These are phyloP conservation scores for Alouatta palliata DNA, from an alignment of 2,113 vertebrate species.

Conservation along the genomic window DNA sequence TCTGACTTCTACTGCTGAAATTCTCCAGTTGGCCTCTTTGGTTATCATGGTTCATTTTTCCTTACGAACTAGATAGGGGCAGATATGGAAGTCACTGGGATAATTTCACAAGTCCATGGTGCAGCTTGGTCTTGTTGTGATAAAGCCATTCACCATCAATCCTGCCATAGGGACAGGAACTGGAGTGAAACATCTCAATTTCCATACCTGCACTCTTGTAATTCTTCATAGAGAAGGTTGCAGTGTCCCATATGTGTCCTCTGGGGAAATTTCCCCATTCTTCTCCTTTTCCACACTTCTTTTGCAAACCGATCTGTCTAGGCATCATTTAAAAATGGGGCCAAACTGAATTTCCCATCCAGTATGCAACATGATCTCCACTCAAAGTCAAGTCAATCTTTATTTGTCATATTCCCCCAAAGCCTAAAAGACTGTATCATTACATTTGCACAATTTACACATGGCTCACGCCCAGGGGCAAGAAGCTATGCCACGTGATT, in stretches of 20 bases:
- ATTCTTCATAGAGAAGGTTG: background rate
- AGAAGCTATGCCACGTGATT: background rate
- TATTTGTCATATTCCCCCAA: conserved; percentile 14
- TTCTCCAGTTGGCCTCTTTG: background rate
- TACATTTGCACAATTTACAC: conserved; percentile 18
- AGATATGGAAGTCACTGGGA: too few relatives aligned
- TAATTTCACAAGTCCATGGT: background rate
- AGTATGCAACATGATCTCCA: background rate
- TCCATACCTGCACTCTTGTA: background rate
- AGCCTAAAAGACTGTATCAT: background rate
- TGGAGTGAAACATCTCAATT: background rate
- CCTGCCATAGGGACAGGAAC: background rate
- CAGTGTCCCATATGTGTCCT: accelerated
- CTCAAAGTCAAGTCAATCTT: conserved; percentile 42
- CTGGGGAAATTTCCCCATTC: accelerated
- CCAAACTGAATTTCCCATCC: background rate
- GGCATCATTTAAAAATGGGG: background rate
- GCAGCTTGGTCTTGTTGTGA: background rate
- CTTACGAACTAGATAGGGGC: background rate
- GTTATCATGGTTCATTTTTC: background rate
- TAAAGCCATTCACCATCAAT: background rate
- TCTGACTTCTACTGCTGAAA: background rate
- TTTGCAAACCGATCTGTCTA: background rate
- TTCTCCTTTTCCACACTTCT: background rate
- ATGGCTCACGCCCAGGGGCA: background rate